Evolutionary conservation across 2,113 vertebrate species (phyloP).

Genomic region (Onychostruthus taczanowskii): DNA sequence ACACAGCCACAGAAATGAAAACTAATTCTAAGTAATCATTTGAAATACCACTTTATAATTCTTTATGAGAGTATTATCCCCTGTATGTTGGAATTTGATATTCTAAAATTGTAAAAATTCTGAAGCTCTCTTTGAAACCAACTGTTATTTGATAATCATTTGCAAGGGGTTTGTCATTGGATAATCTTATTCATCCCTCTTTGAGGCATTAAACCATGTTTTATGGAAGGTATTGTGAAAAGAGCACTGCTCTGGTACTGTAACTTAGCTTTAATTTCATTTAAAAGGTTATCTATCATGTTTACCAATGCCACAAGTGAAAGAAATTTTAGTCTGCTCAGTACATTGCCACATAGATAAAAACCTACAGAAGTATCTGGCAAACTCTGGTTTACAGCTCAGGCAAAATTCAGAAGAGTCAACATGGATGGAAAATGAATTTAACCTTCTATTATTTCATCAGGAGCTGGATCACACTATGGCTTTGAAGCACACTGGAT

Average conservation of each 20-base stretch:
- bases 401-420: not conserved
- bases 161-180: not conserved
- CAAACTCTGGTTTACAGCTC: not conserved
- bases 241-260: not conserved
- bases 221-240: not conserved
- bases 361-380: not conserved
- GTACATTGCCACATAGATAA: not conserved
- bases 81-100: not conserved
- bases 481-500: not conserved
- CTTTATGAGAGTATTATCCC: not conserved
- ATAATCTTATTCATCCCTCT: not conserved
- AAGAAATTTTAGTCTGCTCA: not conserved
- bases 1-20: not conserved
- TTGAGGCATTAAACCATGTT: not conserved
- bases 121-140: not conserved
- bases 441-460: not conserved
- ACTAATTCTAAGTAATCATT: not conserved
- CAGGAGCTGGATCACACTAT: not conserved
- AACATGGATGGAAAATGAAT: not conserved
- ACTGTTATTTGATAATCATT: not conserved
- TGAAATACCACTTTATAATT: not conserved
- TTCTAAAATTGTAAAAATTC: not conserved
- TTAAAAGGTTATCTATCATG: not conserved
- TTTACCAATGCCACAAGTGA: not conserved
- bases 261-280: not conserved